These are phyloP conservation scores for Megaleporinus macrocephalus DNA, from an alignment of 2,113 vertebrate genomes.

Conservation along the genomic window DNA sequence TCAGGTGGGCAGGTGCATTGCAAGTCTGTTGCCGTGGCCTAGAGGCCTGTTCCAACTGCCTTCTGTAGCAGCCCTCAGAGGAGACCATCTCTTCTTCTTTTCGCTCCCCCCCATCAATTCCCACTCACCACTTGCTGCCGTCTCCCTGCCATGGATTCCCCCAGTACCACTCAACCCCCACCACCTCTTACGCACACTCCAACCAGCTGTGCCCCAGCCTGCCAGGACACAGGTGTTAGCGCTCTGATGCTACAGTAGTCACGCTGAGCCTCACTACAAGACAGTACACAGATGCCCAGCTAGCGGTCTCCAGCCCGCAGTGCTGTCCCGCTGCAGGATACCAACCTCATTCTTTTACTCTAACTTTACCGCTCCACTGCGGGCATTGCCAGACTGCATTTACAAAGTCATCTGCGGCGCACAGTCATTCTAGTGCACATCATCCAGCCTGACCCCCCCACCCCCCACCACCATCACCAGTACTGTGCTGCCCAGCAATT, in stretches of 20 bases:
- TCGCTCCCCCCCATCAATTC: slow-evolving; percentile 28
- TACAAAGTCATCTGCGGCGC: not conserved
- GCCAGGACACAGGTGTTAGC: slow-evolving; percentile 56
- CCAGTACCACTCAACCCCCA: slow-evolving; percentile 25
- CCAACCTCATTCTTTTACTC: not conserved
- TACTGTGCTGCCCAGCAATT: not conserved
- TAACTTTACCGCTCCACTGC: not conserved
- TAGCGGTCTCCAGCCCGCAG: slow-evolving; percentile 36
- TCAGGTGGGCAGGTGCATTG: slow-evolving; percentile 74
- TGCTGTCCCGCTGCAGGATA: slow-evolving; percentile 20
- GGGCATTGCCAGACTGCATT: not conserved
- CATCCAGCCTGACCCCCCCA: not conserved
- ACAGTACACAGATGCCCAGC: slow-evolving; percentile 47
- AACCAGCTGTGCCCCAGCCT: slow-evolving; percentile 44
- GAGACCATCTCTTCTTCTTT: slow-evolving; percentile 55
- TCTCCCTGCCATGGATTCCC: not conserved
- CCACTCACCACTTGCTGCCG: too few relatives aligned
- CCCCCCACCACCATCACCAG: too few relatives aligned
- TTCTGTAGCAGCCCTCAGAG: slow-evolving; percentile 13
- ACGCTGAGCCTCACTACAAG: slow-evolving; percentile 38
- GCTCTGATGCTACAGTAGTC: slow-evolving; percentile 38
- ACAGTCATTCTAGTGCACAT: not conserved
- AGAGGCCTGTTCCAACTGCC: slow-evolving; percentile 70
- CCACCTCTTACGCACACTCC: slow-evolving; percentile 8
- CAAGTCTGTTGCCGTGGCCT: slow-evolving; percentile 74